Evolutionary conservation across 1,140 invertebrate species (phyloP), one percentile per base, ranked within the genome.

Genomic region (Neomicropteryx cornuta): DNA sequence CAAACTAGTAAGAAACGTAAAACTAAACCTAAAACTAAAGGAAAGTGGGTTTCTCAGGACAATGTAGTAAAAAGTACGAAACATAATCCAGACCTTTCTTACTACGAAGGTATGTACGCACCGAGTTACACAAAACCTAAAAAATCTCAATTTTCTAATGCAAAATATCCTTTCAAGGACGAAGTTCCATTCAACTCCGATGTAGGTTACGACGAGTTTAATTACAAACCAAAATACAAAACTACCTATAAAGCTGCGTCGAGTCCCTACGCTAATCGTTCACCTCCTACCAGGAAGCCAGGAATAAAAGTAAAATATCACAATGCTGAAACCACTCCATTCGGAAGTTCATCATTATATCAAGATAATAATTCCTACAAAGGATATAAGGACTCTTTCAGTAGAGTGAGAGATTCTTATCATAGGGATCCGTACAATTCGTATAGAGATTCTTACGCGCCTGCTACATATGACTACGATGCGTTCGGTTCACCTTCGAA

Each of bases 101-200:
- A 63, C 45, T 62, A 63, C 24, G 62, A 65, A 56, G 58, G 50
- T 41, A 52, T 62, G 16, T 61, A 56, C 24, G 34, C 51, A 23
- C 43, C 55, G n/a, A n/a, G n/a, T 5, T 47, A 39, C 5, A 49
- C 30, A 28, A 50, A 43, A 38, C 44, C 45, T 28, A 55, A 48
- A 40, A 8, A 56, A 55, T 36, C 6, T 41, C n/a, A n/a, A n/a
- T n/a, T n/a, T n/a, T n/a, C n/a, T n/a, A n/a, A n/a, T n/a, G n/a
- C n/a, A n/a, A n/a, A n/a, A n/a, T n/a, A n/a, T n/a, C n/a, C n/a
- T 11, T 35, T 27, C 23, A 35, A 38, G 2, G 33, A 41, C 5
- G 33, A 41, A 41, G 16, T 29, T n/a, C 16, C 38, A 18, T 3
- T 13, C 1, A 35, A 27, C 23, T 38, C 38, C 4, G 24, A 37